These are phyloP conservation scores for Lerista edwardsae DNA, from an alignment of 2,797 vertebrate species.

Conservation along the genomic window DNA sequence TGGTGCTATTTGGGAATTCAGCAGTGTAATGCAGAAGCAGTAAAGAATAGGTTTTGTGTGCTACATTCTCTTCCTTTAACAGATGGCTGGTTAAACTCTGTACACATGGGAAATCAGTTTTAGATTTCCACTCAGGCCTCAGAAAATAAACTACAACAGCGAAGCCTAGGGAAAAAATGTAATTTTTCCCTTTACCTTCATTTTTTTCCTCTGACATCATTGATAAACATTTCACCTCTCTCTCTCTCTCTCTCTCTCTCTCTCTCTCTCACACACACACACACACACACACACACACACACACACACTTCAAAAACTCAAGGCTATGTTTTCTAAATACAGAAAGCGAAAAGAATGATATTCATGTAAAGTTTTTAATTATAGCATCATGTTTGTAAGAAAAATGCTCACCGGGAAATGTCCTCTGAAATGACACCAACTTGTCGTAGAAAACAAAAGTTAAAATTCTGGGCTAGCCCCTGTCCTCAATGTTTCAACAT, in stretches of 20 bases:
- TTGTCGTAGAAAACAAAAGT: background rate
- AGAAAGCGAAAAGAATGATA: background rate
- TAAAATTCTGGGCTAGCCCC: background rate
- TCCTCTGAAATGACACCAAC: background rate
- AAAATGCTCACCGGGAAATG: background rate
- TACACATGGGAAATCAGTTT: slow-evolving; percentile 51
- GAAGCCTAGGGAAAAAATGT: slow-evolving; percentile 34
- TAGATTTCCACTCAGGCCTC: slow-evolving; percentile 56
- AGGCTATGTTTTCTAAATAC: slow-evolving; percentile 10
- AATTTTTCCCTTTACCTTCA: background rate
- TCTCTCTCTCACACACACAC: background rate
- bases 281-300: background rate
- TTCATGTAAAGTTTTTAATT: background rate
- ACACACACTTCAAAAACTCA: background rate
- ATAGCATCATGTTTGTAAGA: background rate
- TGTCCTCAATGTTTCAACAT: no score
- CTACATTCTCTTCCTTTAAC: slow-evolving; percentile 41
- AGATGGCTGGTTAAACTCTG: slow-evolving; percentile 64
- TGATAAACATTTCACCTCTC: background rate
- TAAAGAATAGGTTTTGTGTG: slow-evolving; percentile 52
- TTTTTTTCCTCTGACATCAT: background rate
- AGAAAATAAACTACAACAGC: slow-evolving; percentile 43
- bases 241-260: background rate
- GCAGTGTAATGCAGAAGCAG: slow-evolving; percentile 18
- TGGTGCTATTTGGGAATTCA: slow-evolving; percentile 7